Percentiles rank a stretch among this genome's conserved stretches.
phyloP scores from a whole-genome alignment of 2,113 vertebrate species.

The Ranitomeya variabilis region DNA sequence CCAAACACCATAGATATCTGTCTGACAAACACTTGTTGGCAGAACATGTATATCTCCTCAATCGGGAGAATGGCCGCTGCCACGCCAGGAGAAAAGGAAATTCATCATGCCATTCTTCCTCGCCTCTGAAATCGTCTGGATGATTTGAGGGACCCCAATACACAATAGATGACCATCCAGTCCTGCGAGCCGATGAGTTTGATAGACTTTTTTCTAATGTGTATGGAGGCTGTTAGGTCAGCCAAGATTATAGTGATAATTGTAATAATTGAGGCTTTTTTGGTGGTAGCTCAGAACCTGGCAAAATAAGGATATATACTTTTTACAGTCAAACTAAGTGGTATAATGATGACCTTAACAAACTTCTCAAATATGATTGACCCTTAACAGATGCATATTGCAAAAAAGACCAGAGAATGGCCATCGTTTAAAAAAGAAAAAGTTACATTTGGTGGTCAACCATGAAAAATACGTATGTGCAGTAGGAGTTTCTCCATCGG shows the following conservation, averaged over 20 bases:
- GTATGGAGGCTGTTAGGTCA: not conserved
- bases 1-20: too few relatives aligned
- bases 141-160: too few relatives aligned
- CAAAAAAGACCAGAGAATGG: not conserved
- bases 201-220: too few relatives aligned
- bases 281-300: not conserved
- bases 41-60: too few relatives aligned
- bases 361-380: not conserved
- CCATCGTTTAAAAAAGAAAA: not conserved
- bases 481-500: not conserved
- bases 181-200: too few relatives aligned
- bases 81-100: too few relatives aligned
- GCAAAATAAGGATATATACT: not conserved
- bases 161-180: too few relatives aligned
- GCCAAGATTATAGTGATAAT: not conserved
- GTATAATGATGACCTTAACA: not conserved
- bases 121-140: too few relatives aligned
- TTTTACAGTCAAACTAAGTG: not conserved
- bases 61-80: too few relatives aligned
- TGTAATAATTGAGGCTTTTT: not conserved
- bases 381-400: not conserved
- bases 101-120: too few relatives aligned
- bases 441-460: not conserved
- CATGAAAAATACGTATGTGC: not conserved
- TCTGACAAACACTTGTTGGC: too few relatives aligned